Conservation (phyloP, 2,888 invertebrate species). For the Catocala nupta region DNA sequence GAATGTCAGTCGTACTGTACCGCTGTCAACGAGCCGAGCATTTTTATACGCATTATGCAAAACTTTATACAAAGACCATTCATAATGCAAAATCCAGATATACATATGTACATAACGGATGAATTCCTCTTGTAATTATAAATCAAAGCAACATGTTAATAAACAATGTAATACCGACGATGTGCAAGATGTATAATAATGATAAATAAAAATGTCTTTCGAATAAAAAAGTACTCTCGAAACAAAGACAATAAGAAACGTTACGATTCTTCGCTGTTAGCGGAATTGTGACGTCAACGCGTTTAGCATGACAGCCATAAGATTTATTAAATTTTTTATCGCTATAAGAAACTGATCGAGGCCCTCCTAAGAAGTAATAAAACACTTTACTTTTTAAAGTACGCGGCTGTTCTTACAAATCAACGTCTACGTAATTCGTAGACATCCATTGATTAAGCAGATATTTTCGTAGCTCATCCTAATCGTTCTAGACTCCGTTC, state of each 20-base stretch:
- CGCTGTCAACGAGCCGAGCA: slow-evolving; percentile 2
- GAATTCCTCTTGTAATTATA: not conserved
- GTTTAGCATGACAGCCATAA: slow-evolving; percentile 29
- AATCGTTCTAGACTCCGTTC: slow-evolving; percentile 3
- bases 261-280: slow-evolving; percentile 24
- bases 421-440: slow-evolving; percentile 10
- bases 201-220: slow-evolving; percentile 13
- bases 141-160: not conserved
- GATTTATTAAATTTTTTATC: slow-evolving; percentile 28
- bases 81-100: not conserved
- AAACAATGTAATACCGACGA: not conserved
- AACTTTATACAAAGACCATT: slow-evolving; percentile 6
- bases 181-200: too few relatives aligned
- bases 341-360: slow-evolving; percentile 20
- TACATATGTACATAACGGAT: not conserved
- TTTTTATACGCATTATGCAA: slow-evolving; percentile 16
- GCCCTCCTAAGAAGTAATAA: slow-evolving; percentile 1
- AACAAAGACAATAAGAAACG: slow-evolving; percentile 26
- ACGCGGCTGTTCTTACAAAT: not conserved
- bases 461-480: slow-evolving; percentile 7
- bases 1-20: slow-evolving; percentile 26
- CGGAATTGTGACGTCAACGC: slow-evolving; percentile 39
- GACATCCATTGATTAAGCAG: slow-evolving; percentile 10
- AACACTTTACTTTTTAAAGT: slow-evolving; percentile 14
- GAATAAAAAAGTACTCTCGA: slow-evolving; percentile 23